These are phyloP conservation scores for Nixonia krombeini DNA, from an alignment of 1,140 invertebrate species.

Conservation along the genomic window DNA sequence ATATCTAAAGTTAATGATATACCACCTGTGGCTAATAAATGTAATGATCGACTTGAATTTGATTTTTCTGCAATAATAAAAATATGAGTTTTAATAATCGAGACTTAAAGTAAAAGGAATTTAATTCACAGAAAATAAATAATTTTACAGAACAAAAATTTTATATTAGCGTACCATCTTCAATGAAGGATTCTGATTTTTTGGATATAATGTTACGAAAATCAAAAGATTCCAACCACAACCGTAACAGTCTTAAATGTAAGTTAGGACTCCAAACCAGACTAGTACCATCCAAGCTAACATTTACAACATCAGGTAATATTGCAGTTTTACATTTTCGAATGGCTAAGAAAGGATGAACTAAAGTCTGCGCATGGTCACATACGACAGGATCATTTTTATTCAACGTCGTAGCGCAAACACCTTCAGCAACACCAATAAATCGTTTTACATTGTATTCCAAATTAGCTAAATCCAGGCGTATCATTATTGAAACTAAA, in stretches of 20 bases:
- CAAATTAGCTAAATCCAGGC: slow-evolving; percentile 73
- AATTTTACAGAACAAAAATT: background rate
- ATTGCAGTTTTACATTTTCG: slow-evolving; percentile 67
- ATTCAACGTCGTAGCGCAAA: slow-evolving; percentile 65
- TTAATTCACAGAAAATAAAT: slow-evolving; percentile 4
- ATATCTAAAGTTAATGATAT: slow-evolving; percentile 64
- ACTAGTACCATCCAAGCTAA: slow-evolving; percentile 63
- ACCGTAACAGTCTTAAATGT: slow-evolving; percentile 64
- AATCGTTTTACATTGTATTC: slow-evolving; percentile 66
- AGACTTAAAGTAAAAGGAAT: background rate
- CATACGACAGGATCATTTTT: slow-evolving; percentile 65
- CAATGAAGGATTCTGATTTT: slow-evolving; percentile 13
- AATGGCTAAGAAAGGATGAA: slow-evolving; percentile 63
- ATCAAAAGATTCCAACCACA: slow-evolving; percentile 65
- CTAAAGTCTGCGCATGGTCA: slow-evolving; percentile 60
- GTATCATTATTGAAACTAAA: slow-evolving; percentile 74
- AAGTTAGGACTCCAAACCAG: slow-evolving; percentile 68
- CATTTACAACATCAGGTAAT: slow-evolving; percentile 53
- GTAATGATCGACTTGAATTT: slow-evolving; percentile 48
- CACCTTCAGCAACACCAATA: slow-evolving; percentile 63
- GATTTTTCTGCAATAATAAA: slow-evolving; percentile 18
- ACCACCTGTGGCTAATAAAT: slow-evolving; percentile 61
- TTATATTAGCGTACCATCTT: slow-evolving; percentile 13
- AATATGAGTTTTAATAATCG: background rate
- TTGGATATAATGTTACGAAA: slow-evolving; percentile 54